Evolutionary conservation across 2,888 invertebrate genomes (phyloP), one percentile per base, ranked within the genome.

Genomic region (Hyppa rectilinea): DNA sequence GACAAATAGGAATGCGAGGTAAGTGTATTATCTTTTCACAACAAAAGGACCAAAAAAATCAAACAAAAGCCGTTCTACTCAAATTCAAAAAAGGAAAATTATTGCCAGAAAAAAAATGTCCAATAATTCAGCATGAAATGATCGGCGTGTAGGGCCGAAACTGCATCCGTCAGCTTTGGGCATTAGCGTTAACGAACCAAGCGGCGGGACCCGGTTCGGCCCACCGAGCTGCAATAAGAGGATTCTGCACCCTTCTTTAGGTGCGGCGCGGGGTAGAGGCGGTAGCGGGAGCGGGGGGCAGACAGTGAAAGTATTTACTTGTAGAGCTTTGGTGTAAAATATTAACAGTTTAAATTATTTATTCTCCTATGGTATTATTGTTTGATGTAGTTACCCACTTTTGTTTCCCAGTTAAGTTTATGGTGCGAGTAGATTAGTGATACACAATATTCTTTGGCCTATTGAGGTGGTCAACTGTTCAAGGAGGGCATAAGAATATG

Each of bases 141-240:
- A 85, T 81, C 73, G 80, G 74, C 79, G 83, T 80, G 79, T 83
- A 87, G 88, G 88, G 86, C 91, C 86, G 92, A 95, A 95, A 95
- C 92, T 95, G 95, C 94, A 95, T 90, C 90, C 92, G 91, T 94
- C 93, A 93, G 94, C 93, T 92, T 88, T 80, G 79, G 83, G 90
- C 87, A 90, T 92, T 91, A 91, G 82, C 91, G 92, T 88, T 94
- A 94, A 94, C 94, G 95, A 94, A 92, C 88, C 92, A 90, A 74
- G 65, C 77, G 80, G 59, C 67, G 81, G 84, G 88, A 84, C 87
- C 86, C 87, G 83, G 81, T 73, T 75, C 90, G 88, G 92, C 88
- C 92, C 95, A 95, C 87, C 94, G 94, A 92, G 84, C 94, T 95
- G 95, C 95, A 95, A 93, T 95, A 95, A 95, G 95, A 95, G 94